Evolutionary conservation across 2,888 invertebrate species (phyloP).

Genomic region (Aspidiotus destructor): DNA sequence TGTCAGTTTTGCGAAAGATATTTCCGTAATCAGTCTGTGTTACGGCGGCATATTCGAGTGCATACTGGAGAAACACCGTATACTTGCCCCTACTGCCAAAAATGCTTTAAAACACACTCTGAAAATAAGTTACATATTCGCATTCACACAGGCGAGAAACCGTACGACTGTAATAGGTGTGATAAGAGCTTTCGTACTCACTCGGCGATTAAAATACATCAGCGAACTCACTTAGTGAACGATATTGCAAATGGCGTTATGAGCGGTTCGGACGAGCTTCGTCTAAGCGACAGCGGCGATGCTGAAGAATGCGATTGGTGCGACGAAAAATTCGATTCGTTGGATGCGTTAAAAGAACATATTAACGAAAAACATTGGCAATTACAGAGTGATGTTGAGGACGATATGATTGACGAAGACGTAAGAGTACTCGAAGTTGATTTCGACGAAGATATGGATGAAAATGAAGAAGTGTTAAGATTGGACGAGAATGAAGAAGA

Average conservation of each 20-base stretch:
- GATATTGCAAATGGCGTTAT: neutral
- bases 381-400: neutral
- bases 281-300: neutral
- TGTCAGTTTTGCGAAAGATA: slow-evolving; percentile 33
- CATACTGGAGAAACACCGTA: slow-evolving; percentile 32
- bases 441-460: neutral
- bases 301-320: slow-evolving; percentile 4
- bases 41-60: slow-evolving; percentile 23
- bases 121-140: slow-evolving; percentile 30
- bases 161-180: slow-evolving; percentile 19
- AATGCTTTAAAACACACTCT: slow-evolving; percentile 30
- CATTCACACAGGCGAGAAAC: slow-evolving; percentile 29
- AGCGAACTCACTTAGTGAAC: slow-evolving; percentile 12
- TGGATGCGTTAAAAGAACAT: neutral
- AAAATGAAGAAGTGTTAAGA: neutral
- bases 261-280: neutral
- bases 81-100: slow-evolving; percentile 25
- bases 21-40: slow-evolving; percentile 33
- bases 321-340: neutral
- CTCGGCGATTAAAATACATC: slow-evolving; percentile 31
- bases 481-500: neutral
- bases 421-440: neutral
- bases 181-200: slow-evolving; percentile 28
- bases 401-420: neutral
- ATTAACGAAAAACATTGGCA: neutral